Evolutionary conservation across 2,888 invertebrate species (phyloP), one percentile per base, ranked within the genome.

Genomic region (Cyclophora albipunctata): DNA sequence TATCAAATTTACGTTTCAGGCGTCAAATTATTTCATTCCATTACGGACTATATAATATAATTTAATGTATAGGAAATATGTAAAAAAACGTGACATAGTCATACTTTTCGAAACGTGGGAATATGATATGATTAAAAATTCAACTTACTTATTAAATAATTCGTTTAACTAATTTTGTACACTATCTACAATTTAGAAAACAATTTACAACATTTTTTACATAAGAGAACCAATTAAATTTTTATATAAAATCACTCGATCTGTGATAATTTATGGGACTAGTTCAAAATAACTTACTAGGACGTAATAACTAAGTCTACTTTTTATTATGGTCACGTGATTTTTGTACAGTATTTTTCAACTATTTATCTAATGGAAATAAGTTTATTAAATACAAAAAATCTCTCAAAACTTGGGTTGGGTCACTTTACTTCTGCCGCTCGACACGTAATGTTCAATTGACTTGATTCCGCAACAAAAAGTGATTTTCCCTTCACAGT

Each of bases 91-190:
- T 59, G 59, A 63, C 66, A 63, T 57, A 56, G 59, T 63, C 68
- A 65, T 67, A 67, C 53, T 63, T 20, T 66, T 69, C 63, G 67
- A 75, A 75, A 74, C 76, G 73, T 69, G 71, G 67, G 67, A 72
- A 72, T 65, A 75, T 88, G 87, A 88, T 88, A 88, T 88, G 87
- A 84, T 87, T 84, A 85, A 76, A 86, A 88, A 84, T 82, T 80
- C 80, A 82, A 82, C 78, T 81, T 78, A 78, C 74, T 81, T 79
- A 61, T 75, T 80, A 77, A 70, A 71, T 80, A 78, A 72, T 75
- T 78, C 47, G 57, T 78, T 81, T 81, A 78, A 65, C 79, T 84
- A 81, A 75, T 76, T 83, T 78, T 88, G 66, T 79, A 87, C 87
- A 88, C 69, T 87, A 87, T 87, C 87, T 87, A 87, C 87, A 88